phyloP scores from a whole-genome alignment of 2,888 invertebrate species.

The Pycnomerus fuliginosus region DNA sequence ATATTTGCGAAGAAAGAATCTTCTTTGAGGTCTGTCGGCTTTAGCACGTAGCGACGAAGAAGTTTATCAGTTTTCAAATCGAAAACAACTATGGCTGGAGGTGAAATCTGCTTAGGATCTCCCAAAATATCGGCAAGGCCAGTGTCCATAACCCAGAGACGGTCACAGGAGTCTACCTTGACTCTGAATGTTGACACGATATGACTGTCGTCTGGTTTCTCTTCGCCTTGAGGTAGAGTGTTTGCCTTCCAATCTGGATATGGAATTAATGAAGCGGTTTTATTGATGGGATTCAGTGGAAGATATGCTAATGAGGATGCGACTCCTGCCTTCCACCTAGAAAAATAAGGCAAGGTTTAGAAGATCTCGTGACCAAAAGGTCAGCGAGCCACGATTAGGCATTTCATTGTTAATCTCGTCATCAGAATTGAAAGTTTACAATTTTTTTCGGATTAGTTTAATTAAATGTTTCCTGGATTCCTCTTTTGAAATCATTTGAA shows the following conservation, averaged over 20 bases:
- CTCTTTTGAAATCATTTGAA: no score
- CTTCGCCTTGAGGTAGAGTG: slow-evolving; percentile 64
- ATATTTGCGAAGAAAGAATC: slow-evolving; percentile 81
- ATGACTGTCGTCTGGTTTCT: slow-evolving; percentile 57
- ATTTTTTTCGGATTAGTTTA: no score
- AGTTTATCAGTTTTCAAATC: slow-evolving; percentile 75
- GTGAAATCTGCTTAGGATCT: slow-evolving; percentile 60
- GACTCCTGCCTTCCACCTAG: slow-evolving; percentile 66
- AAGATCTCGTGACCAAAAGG: no score
- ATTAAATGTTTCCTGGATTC: no score
- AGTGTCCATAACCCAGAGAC: slow-evolving; percentile 81
- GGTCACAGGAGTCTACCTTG: slow-evolving; percentile 72
- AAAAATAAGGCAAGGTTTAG: slow-evolving; percentile 29
- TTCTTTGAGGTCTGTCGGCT: slow-evolving; percentile 66
- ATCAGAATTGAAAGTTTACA: no score
- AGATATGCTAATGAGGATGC: slow-evolving; percentile 70
- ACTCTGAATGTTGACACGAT: slow-evolving; percentile 74
- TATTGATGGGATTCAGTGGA: slow-evolving; percentile 57
- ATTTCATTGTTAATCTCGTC: no score
- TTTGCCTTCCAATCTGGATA: slow-evolving; percentile 81
- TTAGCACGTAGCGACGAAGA: slow-evolving; percentile 68
- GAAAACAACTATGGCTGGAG: slow-evolving; percentile 67
- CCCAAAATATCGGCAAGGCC: slow-evolving; percentile 76
- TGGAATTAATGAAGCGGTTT: slow-evolving; percentile 71
- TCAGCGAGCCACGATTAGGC: no score